phyloP scores from a whole-genome alignment of 2,113 vertebrate species.

The Laterallus jamaicensis region DNA sequence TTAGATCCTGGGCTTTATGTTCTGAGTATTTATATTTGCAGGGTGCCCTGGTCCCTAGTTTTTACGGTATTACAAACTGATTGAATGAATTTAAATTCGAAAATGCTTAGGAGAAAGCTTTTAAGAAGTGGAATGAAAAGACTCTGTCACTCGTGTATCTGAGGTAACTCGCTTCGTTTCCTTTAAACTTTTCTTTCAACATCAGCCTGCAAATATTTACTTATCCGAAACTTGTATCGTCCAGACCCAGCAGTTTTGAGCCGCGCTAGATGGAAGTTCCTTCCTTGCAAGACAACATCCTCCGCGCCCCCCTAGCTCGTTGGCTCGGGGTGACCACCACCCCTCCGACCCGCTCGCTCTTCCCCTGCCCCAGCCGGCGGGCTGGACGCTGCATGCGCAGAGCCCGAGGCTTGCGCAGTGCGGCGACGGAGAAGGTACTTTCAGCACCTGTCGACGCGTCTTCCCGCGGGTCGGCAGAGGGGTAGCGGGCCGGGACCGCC shows the following conservation, averaged over 20 bases:
- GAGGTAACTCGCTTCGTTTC: background rate
- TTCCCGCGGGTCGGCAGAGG: background rate
- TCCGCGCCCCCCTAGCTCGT: background rate
- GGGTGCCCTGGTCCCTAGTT: background rate
- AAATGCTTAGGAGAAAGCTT: background rate
- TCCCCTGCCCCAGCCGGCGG: background rate
- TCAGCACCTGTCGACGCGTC: background rate
- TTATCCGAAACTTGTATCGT: background rate
- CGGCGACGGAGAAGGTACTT: background rate
- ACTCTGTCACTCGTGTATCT: background rate
- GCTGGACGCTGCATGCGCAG: background rate
- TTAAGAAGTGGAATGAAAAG: background rate
- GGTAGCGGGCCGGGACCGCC: background rate
- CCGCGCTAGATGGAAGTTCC: background rate
- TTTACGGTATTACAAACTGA: background rate
- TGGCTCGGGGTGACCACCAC: background rate
- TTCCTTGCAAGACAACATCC: background rate
- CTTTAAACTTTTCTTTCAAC: constrained; percentile 8
- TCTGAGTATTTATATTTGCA: background rate
- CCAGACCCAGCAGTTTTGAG: background rate
- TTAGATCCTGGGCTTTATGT: background rate
- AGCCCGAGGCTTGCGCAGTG: background rate
- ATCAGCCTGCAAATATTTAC: background rate
- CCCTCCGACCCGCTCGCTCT: background rate
- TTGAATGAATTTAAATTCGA: background rate